phyloP scores from a whole-genome alignment of 2,888 invertebrate species.

The Parochlus steinenii region DNA sequence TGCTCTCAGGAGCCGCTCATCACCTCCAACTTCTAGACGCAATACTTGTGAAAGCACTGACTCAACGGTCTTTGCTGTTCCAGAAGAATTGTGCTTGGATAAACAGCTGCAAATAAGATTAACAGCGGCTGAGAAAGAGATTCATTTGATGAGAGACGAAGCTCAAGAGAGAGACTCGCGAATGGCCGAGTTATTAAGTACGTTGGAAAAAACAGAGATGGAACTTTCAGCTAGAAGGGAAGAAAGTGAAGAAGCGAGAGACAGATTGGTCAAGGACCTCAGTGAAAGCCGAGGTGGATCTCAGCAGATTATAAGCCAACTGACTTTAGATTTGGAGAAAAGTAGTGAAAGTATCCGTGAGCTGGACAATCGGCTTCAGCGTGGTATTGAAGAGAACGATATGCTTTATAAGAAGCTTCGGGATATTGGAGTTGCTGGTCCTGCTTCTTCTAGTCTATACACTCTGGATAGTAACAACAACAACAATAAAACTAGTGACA shows the following conservation, averaged over 20 bases:
- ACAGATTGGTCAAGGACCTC: slow-evolving; percentile 39
- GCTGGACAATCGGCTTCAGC: slow-evolving; percentile 36
- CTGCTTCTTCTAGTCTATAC: slow-evolving; percentile 20
- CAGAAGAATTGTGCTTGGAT: slow-evolving; percentile 26
- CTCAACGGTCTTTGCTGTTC: slow-evolving; percentile 27
- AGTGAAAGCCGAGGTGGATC: slow-evolving; percentile 53
- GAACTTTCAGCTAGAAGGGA: slow-evolving; percentile 52
- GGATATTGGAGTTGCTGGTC: slow-evolving; percentile 59
- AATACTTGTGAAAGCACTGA: slow-evolving; percentile 47
- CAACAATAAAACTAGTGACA: slow-evolving; percentile 34
- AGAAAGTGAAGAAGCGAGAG: slow-evolving; percentile 53
- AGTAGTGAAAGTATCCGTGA: slow-evolving; percentile 38
- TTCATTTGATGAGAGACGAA: slow-evolving; percentile 54
- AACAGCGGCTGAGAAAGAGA: slow-evolving; percentile 52
- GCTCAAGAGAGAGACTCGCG: slow-evolving; percentile 53
- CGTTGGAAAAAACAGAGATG: slow-evolving; percentile 61
- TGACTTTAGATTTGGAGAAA: slow-evolving; percentile 50
- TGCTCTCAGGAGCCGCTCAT: slow-evolving; percentile 41
- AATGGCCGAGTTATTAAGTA: slow-evolving; percentile 58
- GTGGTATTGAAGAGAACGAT: slow-evolving; percentile 64
- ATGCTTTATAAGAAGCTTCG: slow-evolving; percentile 50
- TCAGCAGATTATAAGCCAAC: slow-evolving; percentile 47
- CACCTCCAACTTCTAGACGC: slow-evolving; percentile 40
- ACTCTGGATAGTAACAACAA: slow-evolving; percentile 27
- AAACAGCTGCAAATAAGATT: slow-evolving; percentile 53